phyloP scores from a whole-genome alignment of 2,888 invertebrate species.

The Himalopsyche tibetana region DNA sequence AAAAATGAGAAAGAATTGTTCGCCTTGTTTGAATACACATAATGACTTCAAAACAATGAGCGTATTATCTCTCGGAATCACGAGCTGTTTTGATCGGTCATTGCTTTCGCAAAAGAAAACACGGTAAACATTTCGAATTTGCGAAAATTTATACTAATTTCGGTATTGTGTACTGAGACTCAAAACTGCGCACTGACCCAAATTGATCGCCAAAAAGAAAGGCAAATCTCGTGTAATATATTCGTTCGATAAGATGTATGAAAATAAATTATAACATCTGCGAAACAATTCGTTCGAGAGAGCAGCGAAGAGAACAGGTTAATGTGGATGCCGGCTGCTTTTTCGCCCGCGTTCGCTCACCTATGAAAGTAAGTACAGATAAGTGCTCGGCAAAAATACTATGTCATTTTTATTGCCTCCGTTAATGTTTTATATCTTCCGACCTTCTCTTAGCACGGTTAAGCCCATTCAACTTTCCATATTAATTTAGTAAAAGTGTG shows the following conservation, averaged over 20 bases:
- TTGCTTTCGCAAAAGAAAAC: not conserved
- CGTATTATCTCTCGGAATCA: not conserved
- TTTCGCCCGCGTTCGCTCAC: conserved; percentile 50
- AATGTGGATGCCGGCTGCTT: conserved; percentile 23
- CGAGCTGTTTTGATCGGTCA: not conserved
- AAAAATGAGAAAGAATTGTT: not conserved
- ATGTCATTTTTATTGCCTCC: conserved; percentile 28
- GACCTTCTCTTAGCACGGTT: conserved; percentile 16
- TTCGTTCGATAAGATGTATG: conserved; percentile 48
- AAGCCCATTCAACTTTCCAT: conserved; percentile 9
- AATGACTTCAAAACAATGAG: not conserved
- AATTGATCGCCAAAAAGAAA: conserved; percentile 54
- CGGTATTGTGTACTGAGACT: conserved; percentile 42
- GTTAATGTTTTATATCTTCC: conserved; percentile 12
- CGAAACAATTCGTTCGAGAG: conserved; percentile 58
- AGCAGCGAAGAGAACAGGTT: conserved; percentile 60
- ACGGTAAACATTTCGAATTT: conserved; percentile 18
- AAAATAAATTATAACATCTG: conserved; percentile 56
- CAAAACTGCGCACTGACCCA: conserved; percentile 23
- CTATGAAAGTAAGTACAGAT: conserved; percentile 53
- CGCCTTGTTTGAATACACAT: not conserved
- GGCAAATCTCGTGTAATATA: conserved; percentile 49
- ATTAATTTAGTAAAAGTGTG: conserved; percentile 6
- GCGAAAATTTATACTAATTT: conserved; percentile 35
- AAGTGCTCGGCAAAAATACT: conserved; percentile 31